These are phyloP conservation scores for Sebastes schlegelii DNA, from an alignment of 2,113 vertebrate genomes.

Conservation along the genomic window DNA sequence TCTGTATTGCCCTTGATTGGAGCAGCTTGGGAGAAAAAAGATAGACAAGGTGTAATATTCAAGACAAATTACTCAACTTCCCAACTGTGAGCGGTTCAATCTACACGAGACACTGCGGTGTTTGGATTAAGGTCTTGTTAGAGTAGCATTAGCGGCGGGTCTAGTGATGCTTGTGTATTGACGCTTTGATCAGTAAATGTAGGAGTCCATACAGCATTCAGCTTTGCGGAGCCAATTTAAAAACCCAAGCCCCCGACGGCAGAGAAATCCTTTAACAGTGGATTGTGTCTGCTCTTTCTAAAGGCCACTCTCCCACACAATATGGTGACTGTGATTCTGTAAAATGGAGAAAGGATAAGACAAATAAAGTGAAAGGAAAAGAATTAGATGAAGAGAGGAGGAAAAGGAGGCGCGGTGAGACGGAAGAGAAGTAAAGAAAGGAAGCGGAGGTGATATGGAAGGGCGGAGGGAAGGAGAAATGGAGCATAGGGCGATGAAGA, in stretches of 20 bases:
- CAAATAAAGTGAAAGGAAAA: constrained; percentile 24
- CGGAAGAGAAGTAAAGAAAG: constrained; percentile 42
- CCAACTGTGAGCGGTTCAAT: constrained; percentile 52
- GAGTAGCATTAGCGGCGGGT: constrained; percentile 33
- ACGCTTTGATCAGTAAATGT: constrained; percentile 57
- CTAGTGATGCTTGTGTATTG: constrained; percentile 38
- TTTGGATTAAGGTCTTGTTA: constrained; percentile 54
- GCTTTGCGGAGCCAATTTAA: constrained; percentile 44
- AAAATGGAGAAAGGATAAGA: constrained; percentile 39
- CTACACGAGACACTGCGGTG: constrained; percentile 28
- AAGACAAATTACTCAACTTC: constrained; percentile 71
- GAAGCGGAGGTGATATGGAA: constrained; percentile 52
- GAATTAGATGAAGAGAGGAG: background rate
- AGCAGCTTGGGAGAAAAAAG: constrained; percentile 46
- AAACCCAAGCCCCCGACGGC: constrained; percentile 11
- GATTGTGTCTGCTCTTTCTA: constrained; percentile 35
- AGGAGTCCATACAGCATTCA: constrained; percentile 28
- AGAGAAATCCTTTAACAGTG: constrained; percentile 37
- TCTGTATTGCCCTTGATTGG: constrained; percentile 71
- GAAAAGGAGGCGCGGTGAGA: background rate
- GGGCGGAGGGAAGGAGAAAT: constrained; percentile 50
- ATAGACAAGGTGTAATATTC: constrained; percentile 69
- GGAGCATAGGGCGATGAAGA: constrained; percentile 51
- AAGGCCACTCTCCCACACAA: constrained; percentile 27
- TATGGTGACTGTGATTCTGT: constrained; percentile 20